Percentiles rank a stretch among this genome's conserved stretches.
Evolutionary conservation across 2,113 vertebrate genomes (phyloP).

Genomic region (Zosterops pallidus): DNA sequence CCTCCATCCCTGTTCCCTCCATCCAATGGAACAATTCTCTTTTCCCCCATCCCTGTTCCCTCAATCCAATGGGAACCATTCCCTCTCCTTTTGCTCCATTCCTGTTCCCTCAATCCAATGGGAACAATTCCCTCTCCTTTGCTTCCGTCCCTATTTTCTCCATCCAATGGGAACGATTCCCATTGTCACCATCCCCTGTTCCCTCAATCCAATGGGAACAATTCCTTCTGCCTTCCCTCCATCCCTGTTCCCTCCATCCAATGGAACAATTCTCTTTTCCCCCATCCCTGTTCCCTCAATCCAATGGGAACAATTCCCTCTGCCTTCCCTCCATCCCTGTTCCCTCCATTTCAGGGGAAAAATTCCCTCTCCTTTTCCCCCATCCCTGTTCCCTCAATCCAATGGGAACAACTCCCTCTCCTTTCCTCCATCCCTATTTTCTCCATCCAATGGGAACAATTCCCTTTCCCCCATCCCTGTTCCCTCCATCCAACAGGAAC

Average conservation of each 20-base stretch:
- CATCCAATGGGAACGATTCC: no score
- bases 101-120: no score
- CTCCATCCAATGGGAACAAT: background rate
- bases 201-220: accelerated
- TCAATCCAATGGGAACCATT: no score
- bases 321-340: background rate
- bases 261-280: background rate
- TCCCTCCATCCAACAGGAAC: no score
- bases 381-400: accelerated
- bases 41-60: no score
- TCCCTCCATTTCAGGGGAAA: background rate
- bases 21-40: no score
- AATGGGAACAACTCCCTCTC: background rate
- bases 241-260: background rate
- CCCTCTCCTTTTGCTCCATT: no score
- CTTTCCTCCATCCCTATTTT: accelerated
- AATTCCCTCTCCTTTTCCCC: background rate
- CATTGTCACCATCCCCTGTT: no score
- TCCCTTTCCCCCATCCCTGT: background rate
- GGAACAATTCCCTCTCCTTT: no score
- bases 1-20: no score
- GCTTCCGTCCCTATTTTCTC: no score
- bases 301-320: background rate
- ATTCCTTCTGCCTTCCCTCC: background rate
- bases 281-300: accelerated